Base-by-base conservation (phyloP, 2,888 invertebrate genomes). In the Lepidochitona cinerea region DNA sequence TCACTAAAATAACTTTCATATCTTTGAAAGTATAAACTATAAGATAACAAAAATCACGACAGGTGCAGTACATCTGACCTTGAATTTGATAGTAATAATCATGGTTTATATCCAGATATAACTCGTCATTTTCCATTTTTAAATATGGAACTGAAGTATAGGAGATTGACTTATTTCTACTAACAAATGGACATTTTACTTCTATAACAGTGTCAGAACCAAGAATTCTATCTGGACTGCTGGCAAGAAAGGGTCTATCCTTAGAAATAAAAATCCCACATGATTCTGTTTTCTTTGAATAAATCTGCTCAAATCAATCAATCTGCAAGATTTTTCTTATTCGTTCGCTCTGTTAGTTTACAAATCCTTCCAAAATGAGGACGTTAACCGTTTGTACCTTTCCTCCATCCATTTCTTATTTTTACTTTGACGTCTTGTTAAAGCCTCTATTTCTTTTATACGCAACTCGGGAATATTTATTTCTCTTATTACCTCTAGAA, bases 301-400 rank as follows among this genome's bases (percentile, higher is more conserved):
- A 65, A 3, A 68, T 35, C 5, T 65, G 37, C 67, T 71, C 54
- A 73, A 66, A 73, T 67, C 18, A 78, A 71, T 53, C 66, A 68
- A 36, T 65, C 37, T 5, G 75, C 75, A n/a, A 78, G 52, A 32
- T 70, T 74, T 1, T 9, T 23, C 36, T 26, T 65, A 41, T 78
- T 53, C 7, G 74, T 71, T 53, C 53, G 35, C 0, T 71, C 70
- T 59, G 75, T 77, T 1, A 52, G 32, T 59, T 74, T 73, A 35
- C 77, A 74, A 3, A 75, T 74, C 4, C 68, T 53, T 18, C 79
- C 77, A 72, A 77, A 79, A 26, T 59, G 79, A 79, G 9, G 80
- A 78, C 29, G 70, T 49, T 2, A 78, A 23, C 23, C 80, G 53
- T 37, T 68, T 70, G 53, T 37, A 54, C 32, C 78, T 68, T 66